Percentiles rank a stretch among this genome's conserved stretches.
Conservation (phyloP, 2,888 invertebrate species). For the Aproaerema taeniolella region DNA sequence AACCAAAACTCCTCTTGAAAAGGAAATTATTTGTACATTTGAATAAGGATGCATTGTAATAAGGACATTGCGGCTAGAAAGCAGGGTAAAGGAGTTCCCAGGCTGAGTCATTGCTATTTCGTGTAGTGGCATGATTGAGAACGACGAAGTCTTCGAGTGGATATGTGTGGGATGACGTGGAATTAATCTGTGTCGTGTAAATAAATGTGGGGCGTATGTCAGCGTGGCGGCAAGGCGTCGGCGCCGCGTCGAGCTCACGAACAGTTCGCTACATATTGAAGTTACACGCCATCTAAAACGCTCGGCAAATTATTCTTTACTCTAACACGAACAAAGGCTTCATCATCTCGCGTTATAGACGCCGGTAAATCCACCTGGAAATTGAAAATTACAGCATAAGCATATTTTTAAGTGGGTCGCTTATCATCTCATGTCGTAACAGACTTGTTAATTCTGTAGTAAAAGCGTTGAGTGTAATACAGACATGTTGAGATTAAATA, state of each 20-base stretch:
- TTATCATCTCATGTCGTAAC: slow-evolving; percentile 6
- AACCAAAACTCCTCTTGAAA: no score
- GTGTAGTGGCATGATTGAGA: slow-evolving; percentile 46
- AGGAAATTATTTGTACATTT: no score
- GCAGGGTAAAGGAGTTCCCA: no score
- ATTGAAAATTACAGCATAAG: slow-evolving; percentile 34
- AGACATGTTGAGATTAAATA: not conserved
- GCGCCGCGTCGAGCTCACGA: slow-evolving; percentile 27
- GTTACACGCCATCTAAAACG: slow-evolving; percentile 28
- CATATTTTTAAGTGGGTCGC: slow-evolving; percentile 19
- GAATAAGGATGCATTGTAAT: no score
- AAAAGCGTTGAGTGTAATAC: not conserved
- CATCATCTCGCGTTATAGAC: slow-evolving; percentile 36
- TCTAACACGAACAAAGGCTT: slow-evolving; percentile 39
- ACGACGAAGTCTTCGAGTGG: slow-evolving; percentile 36
- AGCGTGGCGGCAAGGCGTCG: slow-evolving; percentile 34
- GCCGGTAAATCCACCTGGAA: slow-evolving; percentile 36
- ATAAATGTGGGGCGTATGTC: slow-evolving; percentile 64
- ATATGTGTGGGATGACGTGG: slow-evolving; percentile 57
- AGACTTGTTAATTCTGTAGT: not conserved
- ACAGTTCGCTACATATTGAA: slow-evolving; percentile 41
- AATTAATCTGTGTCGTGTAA: slow-evolving; percentile 67
- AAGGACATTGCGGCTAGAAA: no score
- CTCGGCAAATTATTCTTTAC: slow-evolving; percentile 47
- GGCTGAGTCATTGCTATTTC: slow-evolving; percentile 14